A percentile compares a stretch with the other conserved stretches of the same genome.
phyloP scores from a whole-genome alignment of 1,140 invertebrate species.

The Schmidtea mediterranea region DNA sequence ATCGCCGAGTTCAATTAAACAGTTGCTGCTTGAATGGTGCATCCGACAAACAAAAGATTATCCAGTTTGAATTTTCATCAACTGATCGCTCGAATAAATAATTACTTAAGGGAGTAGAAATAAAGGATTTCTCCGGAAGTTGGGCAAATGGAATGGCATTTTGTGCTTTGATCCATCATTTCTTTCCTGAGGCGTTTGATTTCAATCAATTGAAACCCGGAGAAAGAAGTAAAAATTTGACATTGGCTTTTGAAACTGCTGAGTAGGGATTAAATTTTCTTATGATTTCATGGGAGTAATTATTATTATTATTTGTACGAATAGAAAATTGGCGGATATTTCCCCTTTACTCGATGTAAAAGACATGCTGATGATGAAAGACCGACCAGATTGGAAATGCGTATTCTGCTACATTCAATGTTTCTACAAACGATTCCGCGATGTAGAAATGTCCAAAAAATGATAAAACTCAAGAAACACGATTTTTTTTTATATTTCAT shows the following conservation, averaged over 20 bases:
- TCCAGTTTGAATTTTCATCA: no score
- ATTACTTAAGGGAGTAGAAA: constrained; percentile 62
- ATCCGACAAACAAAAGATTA: not conserved
- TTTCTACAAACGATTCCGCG: constrained; percentile 42
- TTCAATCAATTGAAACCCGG: constrained; percentile 55
- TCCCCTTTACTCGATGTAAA: constrained; percentile 77
- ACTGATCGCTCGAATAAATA: no score
- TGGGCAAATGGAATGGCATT: constrained; percentile 85
- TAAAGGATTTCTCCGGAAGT: constrained; percentile 80
- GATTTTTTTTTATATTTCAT: no score
- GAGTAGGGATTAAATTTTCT: no score
- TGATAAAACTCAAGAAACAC: no score
- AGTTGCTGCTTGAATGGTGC: not conserved
- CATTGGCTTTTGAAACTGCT: constrained; percentile 74
- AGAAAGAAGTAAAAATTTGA: constrained; percentile 67
- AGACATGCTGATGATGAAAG: constrained; percentile 62
- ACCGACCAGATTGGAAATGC: constrained; percentile 94
- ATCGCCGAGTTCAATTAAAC: not conserved
- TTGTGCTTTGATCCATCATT: constrained; percentile 79
- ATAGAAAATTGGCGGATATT: constrained; percentile 77
- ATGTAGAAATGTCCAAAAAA: no score
- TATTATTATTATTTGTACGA: no score
- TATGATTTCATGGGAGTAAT: no score
- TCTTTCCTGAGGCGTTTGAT: constrained; percentile 77
- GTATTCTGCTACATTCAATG: constrained; percentile 95